Conservation (phyloP, 1,140 invertebrate species). For the Thaumetopoea pityocampa region DNA sequence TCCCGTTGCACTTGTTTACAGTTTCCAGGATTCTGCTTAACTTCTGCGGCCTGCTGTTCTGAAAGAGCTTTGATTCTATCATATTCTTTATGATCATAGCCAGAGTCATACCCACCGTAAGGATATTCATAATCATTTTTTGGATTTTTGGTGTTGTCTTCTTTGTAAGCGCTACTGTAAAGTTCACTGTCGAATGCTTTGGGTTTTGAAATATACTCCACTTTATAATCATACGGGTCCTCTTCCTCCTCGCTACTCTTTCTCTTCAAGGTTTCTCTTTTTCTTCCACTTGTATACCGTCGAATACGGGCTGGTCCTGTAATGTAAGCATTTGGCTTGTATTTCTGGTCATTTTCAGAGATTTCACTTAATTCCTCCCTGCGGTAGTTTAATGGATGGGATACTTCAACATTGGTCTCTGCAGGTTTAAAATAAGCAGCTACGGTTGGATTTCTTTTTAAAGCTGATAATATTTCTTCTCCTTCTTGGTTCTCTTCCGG, state of each 20-base stretch:
- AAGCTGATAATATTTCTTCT: constrained; percentile 51
- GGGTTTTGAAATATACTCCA: constrained; percentile 65
- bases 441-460: constrained; percentile 64
- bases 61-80: constrained; percentile 74
- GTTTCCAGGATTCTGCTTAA: constrained; percentile 77
- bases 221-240: constrained; percentile 60
- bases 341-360: constrained; percentile 53
- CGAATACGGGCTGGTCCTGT: constrained; percentile 62
- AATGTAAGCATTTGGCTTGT: constrained; percentile 70
- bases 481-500: constrained; percentile 56
- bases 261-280: constrained; percentile 48
- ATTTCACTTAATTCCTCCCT: constrained; percentile 54
- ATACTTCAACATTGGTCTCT: constrained; percentile 62
- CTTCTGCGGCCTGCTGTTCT: constrained; percentile 76
- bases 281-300: constrained; percentile 56
- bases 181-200: constrained; percentile 66
- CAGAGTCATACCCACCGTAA: constrained; percentile 61
- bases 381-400: constrained; percentile 57
- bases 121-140: constrained; percentile 67
- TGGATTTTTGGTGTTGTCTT: constrained; percentile 56
- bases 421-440: constrained; percentile 60
- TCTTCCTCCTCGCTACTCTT: constrained; percentile 54
- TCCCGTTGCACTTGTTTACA: constrained; percentile 80
- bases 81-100: constrained; percentile 72
- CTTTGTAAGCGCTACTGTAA: constrained; percentile 64